These are phyloP conservation scores for Drosophila subquinaria DNA, from an alignment of 2,888 invertebrate species.

Conservation along the genomic window DNA sequence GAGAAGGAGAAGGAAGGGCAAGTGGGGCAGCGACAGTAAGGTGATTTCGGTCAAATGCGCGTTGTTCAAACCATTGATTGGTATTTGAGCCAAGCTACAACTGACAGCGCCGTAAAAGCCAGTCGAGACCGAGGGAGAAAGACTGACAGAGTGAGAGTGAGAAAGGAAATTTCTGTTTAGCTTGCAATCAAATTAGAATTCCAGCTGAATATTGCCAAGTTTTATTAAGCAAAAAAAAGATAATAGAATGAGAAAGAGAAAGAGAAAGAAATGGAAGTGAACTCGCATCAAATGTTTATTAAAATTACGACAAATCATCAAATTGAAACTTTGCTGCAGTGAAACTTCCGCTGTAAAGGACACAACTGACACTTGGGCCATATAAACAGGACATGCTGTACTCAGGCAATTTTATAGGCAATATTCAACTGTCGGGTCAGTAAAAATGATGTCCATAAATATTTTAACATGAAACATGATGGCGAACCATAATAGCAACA, in stretches of 20 bases:
- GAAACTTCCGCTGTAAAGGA: background rate
- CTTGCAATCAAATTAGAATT: constrained; percentile 59
- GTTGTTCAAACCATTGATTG: constrained; percentile 48
- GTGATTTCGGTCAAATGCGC: constrained; percentile 9
- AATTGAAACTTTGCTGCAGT: constrained; percentile 24
- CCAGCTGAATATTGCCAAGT: constrained; percentile 35
- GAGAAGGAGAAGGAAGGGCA: background rate
- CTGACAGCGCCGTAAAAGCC: constrained; percentile 22
- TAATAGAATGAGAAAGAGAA: background rate
- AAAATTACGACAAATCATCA: constrained; percentile 43
- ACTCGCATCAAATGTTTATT: constrained; percentile 46
- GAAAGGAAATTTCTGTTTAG: constrained; percentile 28
- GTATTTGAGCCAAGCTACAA: constrained; percentile 35
- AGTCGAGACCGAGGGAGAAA: background rate
- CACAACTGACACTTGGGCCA: constrained; percentile 9
- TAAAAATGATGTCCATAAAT: constrained; percentile 18
- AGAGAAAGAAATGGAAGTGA: constrained; percentile 5
- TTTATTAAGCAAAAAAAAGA: constrained; percentile 29
- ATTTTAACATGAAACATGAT: constrained; percentile 1
- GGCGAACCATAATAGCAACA: constrained; percentile 1
- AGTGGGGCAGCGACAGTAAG: background rate
- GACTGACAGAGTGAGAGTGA: background rate
- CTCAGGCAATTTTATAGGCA: constrained; percentile 24
- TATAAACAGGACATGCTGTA: constrained; percentile 16
- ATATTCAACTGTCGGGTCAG: constrained; percentile 20